phyloP scores from a whole-genome alignment of 2,797 vertebrate genomes.

The Adrianichthys oophorus region DNA sequence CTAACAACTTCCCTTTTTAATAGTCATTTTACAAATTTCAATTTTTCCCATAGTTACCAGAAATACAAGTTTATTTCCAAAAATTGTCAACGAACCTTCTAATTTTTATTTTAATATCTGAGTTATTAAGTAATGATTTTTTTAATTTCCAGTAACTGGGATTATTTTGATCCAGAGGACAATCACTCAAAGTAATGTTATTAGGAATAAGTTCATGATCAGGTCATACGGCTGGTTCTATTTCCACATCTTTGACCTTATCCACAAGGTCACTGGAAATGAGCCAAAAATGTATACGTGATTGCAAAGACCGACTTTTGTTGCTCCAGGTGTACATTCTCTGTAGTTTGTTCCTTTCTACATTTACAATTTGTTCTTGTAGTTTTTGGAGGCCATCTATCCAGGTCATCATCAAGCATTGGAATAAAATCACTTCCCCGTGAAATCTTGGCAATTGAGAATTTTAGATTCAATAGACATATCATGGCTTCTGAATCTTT shows the following conservation, averaged over 20 bases:
- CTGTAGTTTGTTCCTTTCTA: neutral
- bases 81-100: too few species aligned
- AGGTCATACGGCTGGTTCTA: neutral
- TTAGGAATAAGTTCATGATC: neutral
- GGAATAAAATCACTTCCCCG: neutral
- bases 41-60: too few species aligned
- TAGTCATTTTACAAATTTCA: too few species aligned
- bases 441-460: neutral
- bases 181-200: neutral
- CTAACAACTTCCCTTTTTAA: too few species aligned
- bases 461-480: neutral
- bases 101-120: too few species aligned
- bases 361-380: neutral
- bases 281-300: neutral
- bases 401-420: neutral
- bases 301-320: neutral
- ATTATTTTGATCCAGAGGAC: too few species aligned
- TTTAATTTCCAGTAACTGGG: too few species aligned
- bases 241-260: neutral
- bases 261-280: constrained; percentile 1
- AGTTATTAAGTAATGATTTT: too few species aligned
- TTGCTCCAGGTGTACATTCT: neutral
- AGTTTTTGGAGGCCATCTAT: neutral
- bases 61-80: too few species aligned
- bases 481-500: neutral